Evolutionary conservation across 2,113 vertebrate species (phyloP).

Genomic region (Merops nubicus): DNA sequence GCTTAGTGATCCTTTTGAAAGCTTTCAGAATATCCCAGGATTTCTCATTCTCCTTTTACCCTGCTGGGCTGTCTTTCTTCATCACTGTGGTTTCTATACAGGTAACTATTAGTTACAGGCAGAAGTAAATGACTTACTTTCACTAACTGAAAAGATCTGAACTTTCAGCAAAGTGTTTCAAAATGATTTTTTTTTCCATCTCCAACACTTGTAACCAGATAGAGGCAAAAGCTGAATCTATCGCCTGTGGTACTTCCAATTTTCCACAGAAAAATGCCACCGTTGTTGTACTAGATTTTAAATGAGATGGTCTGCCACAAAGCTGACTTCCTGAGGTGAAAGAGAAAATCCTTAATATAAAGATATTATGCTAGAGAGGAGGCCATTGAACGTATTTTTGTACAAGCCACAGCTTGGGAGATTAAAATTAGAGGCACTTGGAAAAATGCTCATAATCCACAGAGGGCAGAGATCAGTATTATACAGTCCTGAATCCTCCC

Average conservation of each 20-base stretch:
- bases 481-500: conserved; percentile 51
- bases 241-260: conserved; percentile 35
- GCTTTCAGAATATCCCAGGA: conserved; percentile 25
- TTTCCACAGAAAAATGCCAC: conserved; percentile 35
- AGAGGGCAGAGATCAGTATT: conserved; percentile 61
- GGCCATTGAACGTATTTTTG: conserved; percentile 56
- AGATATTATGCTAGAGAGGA: conserved; percentile 46
- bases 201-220: not conserved
- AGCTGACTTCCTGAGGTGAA: conserved; percentile 56
- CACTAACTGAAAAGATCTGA: conserved; percentile 22
- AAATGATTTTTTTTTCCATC: not conserved
- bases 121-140: conserved; percentile 51
- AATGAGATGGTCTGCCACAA: conserved; percentile 34
- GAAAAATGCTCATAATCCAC: conserved; percentile 54
- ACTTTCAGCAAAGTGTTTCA: conserved; percentile 31
- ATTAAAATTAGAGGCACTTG: conserved; percentile 69
- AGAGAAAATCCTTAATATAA: conserved; percentile 54
- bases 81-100: conserved; percentile 21
- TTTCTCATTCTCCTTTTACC: conserved; percentile 31
- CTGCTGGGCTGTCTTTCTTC: conserved; percentile 10
- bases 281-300: conserved; percentile 18
- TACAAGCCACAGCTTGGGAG: conserved; percentile 55
- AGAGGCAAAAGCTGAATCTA: conserved; percentile 22
- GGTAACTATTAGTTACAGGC: conserved; percentile 39
- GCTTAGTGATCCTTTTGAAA: not conserved